Evolutionary conservation across 2,888 invertebrate genomes (phyloP), one percentile per base, ranked within the genome.

Genomic region (Orthosia gracilis): DNA sequence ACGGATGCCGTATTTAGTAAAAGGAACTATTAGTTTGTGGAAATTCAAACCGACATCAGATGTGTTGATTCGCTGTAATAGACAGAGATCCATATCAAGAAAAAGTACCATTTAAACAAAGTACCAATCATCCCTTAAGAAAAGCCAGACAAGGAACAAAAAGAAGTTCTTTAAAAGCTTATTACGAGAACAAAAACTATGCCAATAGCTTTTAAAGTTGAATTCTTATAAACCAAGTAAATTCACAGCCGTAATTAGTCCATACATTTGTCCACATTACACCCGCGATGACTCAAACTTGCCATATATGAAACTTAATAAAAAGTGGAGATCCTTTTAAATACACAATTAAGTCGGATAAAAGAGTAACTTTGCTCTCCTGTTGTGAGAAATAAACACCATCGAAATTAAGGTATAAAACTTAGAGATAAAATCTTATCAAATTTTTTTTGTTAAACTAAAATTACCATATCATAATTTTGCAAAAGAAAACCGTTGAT

Each of bases 381-480:
- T 31, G 57, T 67, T 47, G 80, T 50, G 76, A 50, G 31, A 61
- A 23, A 45, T 21, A 66, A 55, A 49, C 73, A 79, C 80, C 83
- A 88, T 88, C 89, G 76, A 91, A 93, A 94, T 94, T 92, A 93
- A 94, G 94, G 89, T 89, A 92, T 94, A 94, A 94, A 94, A 92
- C 83, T 92, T 91, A 89, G 93, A 88, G 92, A 94, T 91, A 92
- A 88, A 87, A 92, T 94, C 92, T 88, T 76, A 81, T 85, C 85
- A 80, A 90, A 84, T 78, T 76, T 70, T 80, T 88, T 64, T 74
- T 88, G 84, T 81, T 88, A 85, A 78, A 87, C 89, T 92, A 94
- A 93, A 84, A 78, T 85, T 82, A 81, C 65, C 71, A 66, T 73
- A 90, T 89, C 89, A 91, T 91, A 89, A 90, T 90, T 87, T 86